Base-by-base conservation (phyloP, 2,888 invertebrate genomes). In the Amiota communis region DNA sequence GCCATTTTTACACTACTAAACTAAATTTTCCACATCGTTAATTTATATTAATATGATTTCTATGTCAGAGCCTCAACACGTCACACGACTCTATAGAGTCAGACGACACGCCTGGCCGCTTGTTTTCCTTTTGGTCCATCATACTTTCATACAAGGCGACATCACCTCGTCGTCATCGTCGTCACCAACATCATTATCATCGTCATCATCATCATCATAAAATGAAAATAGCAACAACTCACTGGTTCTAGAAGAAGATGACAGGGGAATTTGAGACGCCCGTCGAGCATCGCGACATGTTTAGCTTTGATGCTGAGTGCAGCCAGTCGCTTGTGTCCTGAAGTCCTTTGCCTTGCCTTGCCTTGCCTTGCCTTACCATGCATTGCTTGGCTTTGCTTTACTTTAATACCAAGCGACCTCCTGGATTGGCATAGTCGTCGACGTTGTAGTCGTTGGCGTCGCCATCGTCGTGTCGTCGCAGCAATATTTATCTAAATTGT, bases 1-100 rank as follows among this genome's bases (percentile, higher is more conserved):
- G 84, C 79, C 86, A 80, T 85, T 86, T 87, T 83, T 82, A 83
- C 85, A 84, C 82, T 87, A 88, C 87, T 88, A 88, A 88, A 88
- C 88, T 89, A 88, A 89, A 89, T 89, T 89, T 89, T 89, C 89
- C 88, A 86, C 89, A 87, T 89, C 89, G 89, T 89, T 89, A 89
- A 89, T 89, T 89, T 89, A 88, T 89, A 89, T 89, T 89, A 89
- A 89, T 88, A 88, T 87, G 87, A 87, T 87, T 86, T 88, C 83
- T 82, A 84, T 86, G 86, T 87, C 87, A 85, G 82, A 65, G 47
- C 71, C 72, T 72, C 72, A 57, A 53, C 13, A 48, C 70, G 56
- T 20, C 61, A 36, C 17, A 59, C 84, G 78, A 77, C 81, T 77
- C 77, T 76, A 17, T 51, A 17, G 20, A 20, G 36, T 20, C 17